Percentiles rank a stretch among this genome's conserved stretches.
Conservation (phyloP, 2,888 invertebrate genomes). For the Oeneis ivallda region DNA sequence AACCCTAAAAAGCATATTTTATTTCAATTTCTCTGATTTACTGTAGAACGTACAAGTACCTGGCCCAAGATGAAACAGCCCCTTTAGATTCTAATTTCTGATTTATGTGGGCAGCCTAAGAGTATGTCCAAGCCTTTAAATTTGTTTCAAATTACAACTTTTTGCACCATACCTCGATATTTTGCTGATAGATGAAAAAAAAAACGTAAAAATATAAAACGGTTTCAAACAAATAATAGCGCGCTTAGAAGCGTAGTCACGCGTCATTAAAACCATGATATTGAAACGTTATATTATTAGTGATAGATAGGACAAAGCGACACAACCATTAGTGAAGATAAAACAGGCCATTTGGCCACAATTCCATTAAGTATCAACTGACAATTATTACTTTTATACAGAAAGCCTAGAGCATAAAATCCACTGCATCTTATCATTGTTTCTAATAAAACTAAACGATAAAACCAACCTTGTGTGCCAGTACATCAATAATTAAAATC, state of each 20-base stretch:
- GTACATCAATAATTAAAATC: no score
- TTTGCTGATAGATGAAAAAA: neutral
- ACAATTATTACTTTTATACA: no score
- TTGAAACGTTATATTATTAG: neutral
- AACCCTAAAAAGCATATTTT: no score
- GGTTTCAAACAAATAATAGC: neutral
- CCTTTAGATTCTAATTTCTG: no score
- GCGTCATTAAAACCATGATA: neutral
- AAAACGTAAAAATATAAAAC: neutral
- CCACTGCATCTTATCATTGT: no score
- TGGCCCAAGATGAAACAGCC: no score
- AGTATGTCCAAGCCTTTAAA: neutral
- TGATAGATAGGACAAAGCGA: neutral
- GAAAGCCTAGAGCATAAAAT: no score
- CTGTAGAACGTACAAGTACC: no score
- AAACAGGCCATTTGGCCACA: neutral
- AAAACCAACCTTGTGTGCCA: no score
- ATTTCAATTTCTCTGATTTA: no score
- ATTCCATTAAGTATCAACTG: neutral
- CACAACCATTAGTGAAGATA: neutral
- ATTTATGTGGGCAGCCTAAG: no score
- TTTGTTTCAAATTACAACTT: neutral
- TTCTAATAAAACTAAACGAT: no score
- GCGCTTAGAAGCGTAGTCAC: neutral
- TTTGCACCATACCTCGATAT: neutral